Conservation (phyloP, 2,797 vertebrate species). For the Florisuga fusca region DNA sequence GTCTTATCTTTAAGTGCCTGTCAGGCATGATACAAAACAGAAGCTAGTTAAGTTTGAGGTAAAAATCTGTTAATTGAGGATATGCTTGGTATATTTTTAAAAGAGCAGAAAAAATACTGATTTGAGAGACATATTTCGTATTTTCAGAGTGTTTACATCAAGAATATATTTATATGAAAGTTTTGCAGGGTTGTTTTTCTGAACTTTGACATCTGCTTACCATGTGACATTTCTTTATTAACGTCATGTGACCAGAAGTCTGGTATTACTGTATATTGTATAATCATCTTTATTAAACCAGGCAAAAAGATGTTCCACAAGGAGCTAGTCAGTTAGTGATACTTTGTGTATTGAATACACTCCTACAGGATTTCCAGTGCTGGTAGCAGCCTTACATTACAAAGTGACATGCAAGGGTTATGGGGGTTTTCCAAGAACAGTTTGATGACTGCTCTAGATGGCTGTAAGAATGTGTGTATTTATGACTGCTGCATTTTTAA, state of each 20-base stretch:
- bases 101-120: too few relatives aligned
- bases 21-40: too few relatives aligned
- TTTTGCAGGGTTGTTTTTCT: background rate
- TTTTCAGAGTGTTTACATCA: too few relatives aligned
- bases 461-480: background rate
- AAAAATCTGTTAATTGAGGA: too few relatives aligned
- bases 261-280: background rate
- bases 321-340: background rate
- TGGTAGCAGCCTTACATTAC: background rate
- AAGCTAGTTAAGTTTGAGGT: too few relatives aligned
- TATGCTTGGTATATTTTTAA: too few relatives aligned
- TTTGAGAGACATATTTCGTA: too few relatives aligned
- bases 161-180: background rate
- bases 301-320: background rate
- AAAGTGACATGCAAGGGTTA: background rate
- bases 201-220: background rate
- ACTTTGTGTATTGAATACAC: background rate
- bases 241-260: background rate
- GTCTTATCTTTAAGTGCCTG: too few relatives aligned
- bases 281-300: background rate
- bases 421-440: background rate
- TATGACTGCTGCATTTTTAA: background rate
- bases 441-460: background rate
- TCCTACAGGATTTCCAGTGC: background rate
- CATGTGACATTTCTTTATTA: background rate